Evolutionary conservation across 2,888 invertebrate species (phyloP), one percentile per base, ranked within the genome.

Genomic region (Panopea generosa): DNA sequence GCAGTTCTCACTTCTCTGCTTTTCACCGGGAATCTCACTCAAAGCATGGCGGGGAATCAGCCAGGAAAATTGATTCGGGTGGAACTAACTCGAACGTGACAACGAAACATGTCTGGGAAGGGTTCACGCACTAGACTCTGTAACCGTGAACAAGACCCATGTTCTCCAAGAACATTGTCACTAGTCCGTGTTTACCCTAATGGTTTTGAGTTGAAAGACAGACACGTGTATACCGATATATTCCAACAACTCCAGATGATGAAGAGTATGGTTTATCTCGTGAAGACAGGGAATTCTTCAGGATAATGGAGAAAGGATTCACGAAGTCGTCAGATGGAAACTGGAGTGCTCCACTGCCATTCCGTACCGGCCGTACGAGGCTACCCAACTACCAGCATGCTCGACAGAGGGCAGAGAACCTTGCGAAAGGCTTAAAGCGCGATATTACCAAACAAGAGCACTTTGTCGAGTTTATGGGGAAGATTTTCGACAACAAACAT

Each of bases 401-500:
- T 9, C 29, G 29, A 29, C 24, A 49, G 18, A 24, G 61, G 49
- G 27, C 50, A 27, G 27, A 24, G 18, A 45, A 4, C 2, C 26
- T 60, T 22, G 43, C 26, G 3, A 2, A 14, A n/a, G 6, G 26
- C 20, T 45, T 60, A 18, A 43, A 27, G 16, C 59, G 47, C 29
- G 55, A 77, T 43, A 63, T 38, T 16, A 59, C 40, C 1, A 77
- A 75, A 57, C n/a, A 16, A 11, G 52, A 67, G 33, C 77, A 81
- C 29, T 71, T 77, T 52, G 40, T 74, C 1, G 57, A 61, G 14
- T 81, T 78, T 20, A 81, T 81, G 77, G 20, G 29, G 24, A 60
- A 50, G 0, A 53, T 77, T 2, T 26, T 78, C 1, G 59, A 61
- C 1, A 75, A 68, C 24, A 62, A 53, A 4, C 71, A 74, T 50